phyloP scores from a whole-genome alignment of 2,113 vertebrate genomes.

The Lasiurus borealis region DNA sequence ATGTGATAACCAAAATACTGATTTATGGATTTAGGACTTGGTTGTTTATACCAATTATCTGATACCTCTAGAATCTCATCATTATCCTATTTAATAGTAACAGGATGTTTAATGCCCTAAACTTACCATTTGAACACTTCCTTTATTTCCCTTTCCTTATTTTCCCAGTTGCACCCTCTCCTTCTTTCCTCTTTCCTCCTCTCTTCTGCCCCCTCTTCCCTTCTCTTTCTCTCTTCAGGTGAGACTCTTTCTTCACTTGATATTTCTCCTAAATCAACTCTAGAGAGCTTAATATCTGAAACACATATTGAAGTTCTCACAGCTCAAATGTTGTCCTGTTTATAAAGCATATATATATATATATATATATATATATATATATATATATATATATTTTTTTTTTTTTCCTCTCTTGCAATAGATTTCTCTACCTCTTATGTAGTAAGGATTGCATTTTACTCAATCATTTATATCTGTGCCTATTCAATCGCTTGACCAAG shows the following conservation, averaged over 20 bases:
- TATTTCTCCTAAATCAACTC: not conserved
- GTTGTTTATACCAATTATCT: conserved; percentile 10
- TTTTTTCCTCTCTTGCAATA: not conserved
- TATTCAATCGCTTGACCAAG: not conserved
- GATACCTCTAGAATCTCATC: not conserved
- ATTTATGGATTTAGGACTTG: not conserved
- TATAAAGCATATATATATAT: not conserved
- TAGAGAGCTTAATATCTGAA: not conserved
- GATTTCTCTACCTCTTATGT: not conserved
- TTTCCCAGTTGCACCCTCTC: not conserved
- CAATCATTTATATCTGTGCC: not conserved
- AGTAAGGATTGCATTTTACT: not conserved
- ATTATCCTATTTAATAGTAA: not conserved
- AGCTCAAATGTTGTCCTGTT: not conserved
- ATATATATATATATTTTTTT: no score
- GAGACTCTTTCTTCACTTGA: not conserved
- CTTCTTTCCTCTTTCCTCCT: not conserved
- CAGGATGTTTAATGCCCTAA: not conserved
- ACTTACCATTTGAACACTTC: not conserved
- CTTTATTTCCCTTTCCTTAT: not conserved
- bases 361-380: no score
- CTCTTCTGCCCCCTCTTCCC: rapidly evolving
- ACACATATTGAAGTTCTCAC: not conserved
- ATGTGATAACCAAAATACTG: not conserved
- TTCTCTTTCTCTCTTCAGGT: not conserved